These are phyloP conservation scores for Drosophila helvetica DNA, from an alignment of 2,888 invertebrate species.

Conservation along the genomic window DNA sequence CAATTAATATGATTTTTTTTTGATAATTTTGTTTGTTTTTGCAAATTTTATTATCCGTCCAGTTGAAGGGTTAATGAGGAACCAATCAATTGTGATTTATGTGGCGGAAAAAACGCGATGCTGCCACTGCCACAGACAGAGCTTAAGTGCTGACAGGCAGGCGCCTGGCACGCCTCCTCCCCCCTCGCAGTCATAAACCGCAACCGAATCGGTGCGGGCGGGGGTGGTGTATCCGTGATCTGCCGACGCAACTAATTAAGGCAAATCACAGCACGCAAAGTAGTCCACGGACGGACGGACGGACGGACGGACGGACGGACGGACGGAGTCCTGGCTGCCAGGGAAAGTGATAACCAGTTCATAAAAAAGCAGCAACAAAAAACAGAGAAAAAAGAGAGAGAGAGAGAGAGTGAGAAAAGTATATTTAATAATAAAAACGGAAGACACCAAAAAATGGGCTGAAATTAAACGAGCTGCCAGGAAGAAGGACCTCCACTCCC, in stretches of 20 bases:
- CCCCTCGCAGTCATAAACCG: slow-evolving; percentile 27
- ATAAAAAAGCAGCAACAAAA: slow-evolving; percentile 54
- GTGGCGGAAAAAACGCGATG: slow-evolving; percentile 8
- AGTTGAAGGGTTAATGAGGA: slow-evolving; percentile 43
- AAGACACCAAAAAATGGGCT: slow-evolving; percentile 42
- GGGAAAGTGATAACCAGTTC: slow-evolving; percentile 63
- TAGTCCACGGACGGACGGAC: slow-evolving; percentile 41
- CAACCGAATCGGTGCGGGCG: slow-evolving; percentile 10
- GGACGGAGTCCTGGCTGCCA: neutral
- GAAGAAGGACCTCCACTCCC: slow-evolving; percentile 26
- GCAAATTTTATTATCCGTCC: slow-evolving; percentile 15
- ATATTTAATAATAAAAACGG: slow-evolving; percentile 76
- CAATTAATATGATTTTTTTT: slow-evolving; percentile 7
- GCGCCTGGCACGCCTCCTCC: neutral
- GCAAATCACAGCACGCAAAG: slow-evolving; percentile 73
- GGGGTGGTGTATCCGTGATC: slow-evolving; percentile 33
- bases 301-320: too few species aligned
- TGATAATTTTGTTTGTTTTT: slow-evolving; percentile 16
- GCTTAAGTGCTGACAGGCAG: slow-evolving; percentile 40
- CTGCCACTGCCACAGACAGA: slow-evolving; percentile 13
- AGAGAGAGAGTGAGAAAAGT: slow-evolving; percentile 44
- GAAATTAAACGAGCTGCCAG: slow-evolving; percentile 76
- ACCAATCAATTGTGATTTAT: slow-evolving; percentile 47
- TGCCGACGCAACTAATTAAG: slow-evolving; percentile 66
- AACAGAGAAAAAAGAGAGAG: slow-evolving; percentile 11